Evolutionary conservation across 2,113 vertebrate genomes (phyloP).

Genomic region (Stegastes partitus): DNA sequence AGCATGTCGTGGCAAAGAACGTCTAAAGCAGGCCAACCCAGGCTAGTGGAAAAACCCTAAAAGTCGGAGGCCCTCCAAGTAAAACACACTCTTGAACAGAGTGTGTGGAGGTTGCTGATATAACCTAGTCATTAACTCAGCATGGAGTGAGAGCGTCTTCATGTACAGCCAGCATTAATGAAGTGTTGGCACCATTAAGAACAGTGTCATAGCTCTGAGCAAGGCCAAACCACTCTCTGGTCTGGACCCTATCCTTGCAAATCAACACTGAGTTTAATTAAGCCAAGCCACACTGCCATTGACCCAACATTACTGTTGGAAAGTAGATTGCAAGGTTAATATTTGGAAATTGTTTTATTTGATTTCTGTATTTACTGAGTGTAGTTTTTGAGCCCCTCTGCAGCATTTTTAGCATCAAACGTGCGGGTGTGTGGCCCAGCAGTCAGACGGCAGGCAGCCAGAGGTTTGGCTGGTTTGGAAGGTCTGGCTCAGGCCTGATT

Average conservation of each 20-base stretch:
- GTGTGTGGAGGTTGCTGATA: not conserved
- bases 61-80: not conserved
- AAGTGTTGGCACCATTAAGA: constrained; percentile 59
- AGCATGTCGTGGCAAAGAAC: not conserved
- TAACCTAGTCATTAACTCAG: constrained; percentile 27
- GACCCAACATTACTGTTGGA: constrained; percentile 75
- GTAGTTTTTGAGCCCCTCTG: constrained; percentile 74
- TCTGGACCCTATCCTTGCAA: constrained; percentile 75
- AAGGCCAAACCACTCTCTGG: constrained; percentile 66
- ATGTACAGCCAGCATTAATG: constrained; percentile 41
- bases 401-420: constrained; percentile 79
- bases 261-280: constrained; percentile 81
- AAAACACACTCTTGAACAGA: constrained; percentile 4
- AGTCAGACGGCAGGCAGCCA: constrained; percentile 74
- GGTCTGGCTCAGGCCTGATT: constrained; percentile 49
- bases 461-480: constrained; percentile 71
- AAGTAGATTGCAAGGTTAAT: constrained; percentile 78
- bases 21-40: not conserved
- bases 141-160: constrained; percentile 26
- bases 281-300: constrained; percentile 69
- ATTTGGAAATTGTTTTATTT: constrained; percentile 84
- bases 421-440: constrained; percentile 65
- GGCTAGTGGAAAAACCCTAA: constrained; percentile 15
- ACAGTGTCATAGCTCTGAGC: constrained; percentile 50
- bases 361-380: constrained; percentile 83